Conservation (phyloP, 2,797 vertebrate genomes). For the Bufotes viridis region DNA sequence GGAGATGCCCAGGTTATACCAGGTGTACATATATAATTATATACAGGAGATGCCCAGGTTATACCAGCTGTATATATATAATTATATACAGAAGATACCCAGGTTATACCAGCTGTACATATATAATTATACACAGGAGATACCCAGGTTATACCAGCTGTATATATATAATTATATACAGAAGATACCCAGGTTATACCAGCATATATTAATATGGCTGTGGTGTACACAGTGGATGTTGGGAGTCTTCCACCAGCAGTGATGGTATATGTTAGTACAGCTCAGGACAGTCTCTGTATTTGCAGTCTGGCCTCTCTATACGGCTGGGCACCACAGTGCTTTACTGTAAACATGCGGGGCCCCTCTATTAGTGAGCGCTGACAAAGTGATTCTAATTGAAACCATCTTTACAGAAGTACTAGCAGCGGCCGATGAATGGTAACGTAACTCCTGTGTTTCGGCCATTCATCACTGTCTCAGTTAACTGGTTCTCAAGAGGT, state of each 20-base stretch:
- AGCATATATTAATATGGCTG: no score
- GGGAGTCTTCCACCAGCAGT: neutral
- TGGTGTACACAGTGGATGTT: neutral
- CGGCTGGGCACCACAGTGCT: neutral
- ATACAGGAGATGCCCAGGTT: neutral
- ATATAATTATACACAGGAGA: neutral
- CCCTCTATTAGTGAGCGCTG: neutral
- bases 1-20: no score
- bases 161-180: constrained; percentile 6
- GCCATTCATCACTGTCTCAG: neutral
- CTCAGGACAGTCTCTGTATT: neutral
- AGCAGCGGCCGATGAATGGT: neutral
- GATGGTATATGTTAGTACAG: neutral
- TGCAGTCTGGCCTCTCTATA: neutral
- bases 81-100: neutral
- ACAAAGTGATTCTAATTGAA: constrained; percentile 18
- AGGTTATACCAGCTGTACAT: neutral
- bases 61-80: neutral
- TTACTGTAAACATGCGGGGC: neutral
- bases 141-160: neutral
- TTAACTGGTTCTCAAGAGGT: constrained; percentile 18
- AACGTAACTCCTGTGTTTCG: neutral
- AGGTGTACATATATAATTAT: constrained; percentile 3
- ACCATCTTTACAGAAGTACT: neutral
- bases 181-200: neutral